phyloP scores from a whole-genome alignment of 2,888 invertebrate species.

The Ophonus ardosiacus region DNA sequence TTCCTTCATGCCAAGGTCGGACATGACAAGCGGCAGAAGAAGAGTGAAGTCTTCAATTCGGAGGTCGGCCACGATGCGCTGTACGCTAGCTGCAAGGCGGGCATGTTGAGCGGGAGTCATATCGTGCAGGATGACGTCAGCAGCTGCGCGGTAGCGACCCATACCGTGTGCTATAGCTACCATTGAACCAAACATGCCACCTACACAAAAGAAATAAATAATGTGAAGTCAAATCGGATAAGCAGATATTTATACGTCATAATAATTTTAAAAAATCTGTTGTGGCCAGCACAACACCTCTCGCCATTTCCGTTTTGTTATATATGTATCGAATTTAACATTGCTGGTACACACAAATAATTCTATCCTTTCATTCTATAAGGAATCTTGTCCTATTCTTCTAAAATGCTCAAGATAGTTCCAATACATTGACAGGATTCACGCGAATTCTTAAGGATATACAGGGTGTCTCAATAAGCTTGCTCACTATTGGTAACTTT shows the following conservation, averaged over 20 bases:
- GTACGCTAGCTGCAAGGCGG: constrained; percentile 68
- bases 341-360: too few species aligned
- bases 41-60: constrained; percentile 69
- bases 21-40: constrained; percentile 68
- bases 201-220: constrained; percentile 65
- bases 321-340: too few species aligned
- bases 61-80: constrained; percentile 67
- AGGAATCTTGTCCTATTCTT: too few species aligned
- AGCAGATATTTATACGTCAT: not conserved
- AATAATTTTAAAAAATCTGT: too few species aligned
- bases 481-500: too few species aligned
- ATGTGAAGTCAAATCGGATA: not conserved
- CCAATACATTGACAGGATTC: too few species aligned
- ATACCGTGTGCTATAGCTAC: constrained; percentile 68
- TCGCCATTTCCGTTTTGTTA: too few species aligned
- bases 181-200: constrained; percentile 72
- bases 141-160: constrained; percentile 72
- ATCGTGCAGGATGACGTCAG: constrained; percentile 70
- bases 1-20: constrained; percentile 68
- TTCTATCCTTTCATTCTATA: too few species aligned
- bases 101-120: constrained; percentile 71
- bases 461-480: too few species aligned
- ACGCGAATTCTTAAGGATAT: too few species aligned
- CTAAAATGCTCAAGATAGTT: too few species aligned
- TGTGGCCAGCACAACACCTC: too few species aligned